Base-by-base conservation (phyloP, 2,113 vertebrate genomes). In the Nibea coibor region DNA sequence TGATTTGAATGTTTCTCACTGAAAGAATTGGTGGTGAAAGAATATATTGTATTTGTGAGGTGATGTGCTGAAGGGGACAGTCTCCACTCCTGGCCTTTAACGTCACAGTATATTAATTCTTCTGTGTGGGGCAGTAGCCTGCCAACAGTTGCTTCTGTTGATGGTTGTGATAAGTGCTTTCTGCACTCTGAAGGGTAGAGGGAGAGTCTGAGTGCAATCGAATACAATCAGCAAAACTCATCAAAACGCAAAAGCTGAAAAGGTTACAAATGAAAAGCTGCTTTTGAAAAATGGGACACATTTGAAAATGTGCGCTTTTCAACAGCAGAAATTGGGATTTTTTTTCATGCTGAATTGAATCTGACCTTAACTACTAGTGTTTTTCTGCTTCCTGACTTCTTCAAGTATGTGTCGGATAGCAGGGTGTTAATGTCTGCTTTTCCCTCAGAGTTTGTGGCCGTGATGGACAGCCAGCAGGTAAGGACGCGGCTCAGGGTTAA, bases 401-500 rank as follows among this genome's bases (percentile, higher is more conserved):
- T 65, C 4, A 17, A 43, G 24, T 58, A 48, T 72, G 22, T 62
- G 72, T 54, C 11, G 4, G 19, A 68, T 54, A 48, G 16, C 1
- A 9, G 9, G 15, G 28, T 57, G 71, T 74, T 71, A 80, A 64
- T 28, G 54, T 66, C 24, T 70, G 45, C 65, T 73, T 50, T 56
- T 9, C 24, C 24, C 3, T 79, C 28, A 50, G 51, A 75, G 68
- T 72, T 28, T 53, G 31, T 58, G 43, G 3, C 12, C 17, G 7
- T 6, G 3, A 58, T 72, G 50, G 43, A 63, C 61, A 7, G 43
- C 0, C 5, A 63, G 56, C 51, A 80, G 79, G 78, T 80, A 68
- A 80, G 75, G 82, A 83, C 72, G 43, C n/a, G 19, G 78, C 78
- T 78, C 75, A 51, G 75, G 86, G 90, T 89, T 76, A 88, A 91